Percentiles rank a stretch among this genome's conserved stretches.
These are phyloP conservation scores for Caranx ignobilis DNA, from an alignment of 2,113 vertebrate species.

Conservation along the genomic window DNA sequence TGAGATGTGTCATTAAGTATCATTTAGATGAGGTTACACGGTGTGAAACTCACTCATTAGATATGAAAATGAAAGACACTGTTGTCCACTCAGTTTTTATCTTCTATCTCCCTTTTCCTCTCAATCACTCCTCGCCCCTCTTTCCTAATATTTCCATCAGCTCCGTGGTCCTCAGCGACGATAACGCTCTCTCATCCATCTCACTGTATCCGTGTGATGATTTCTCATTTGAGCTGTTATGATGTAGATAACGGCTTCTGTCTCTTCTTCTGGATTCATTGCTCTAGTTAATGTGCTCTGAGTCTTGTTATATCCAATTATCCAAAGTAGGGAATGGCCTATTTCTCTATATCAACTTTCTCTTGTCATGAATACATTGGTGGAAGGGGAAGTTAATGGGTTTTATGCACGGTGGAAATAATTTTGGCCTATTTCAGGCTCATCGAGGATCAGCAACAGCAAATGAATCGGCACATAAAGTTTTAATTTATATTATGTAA, in stretches of 20 bases:
- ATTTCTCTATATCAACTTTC: conserved; percentile 43
- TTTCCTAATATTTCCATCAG: conserved; percentile 19
- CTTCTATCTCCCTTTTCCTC: neutral
- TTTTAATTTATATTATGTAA: neutral
- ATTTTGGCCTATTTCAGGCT: neutral
- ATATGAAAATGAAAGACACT: conserved; percentile 22
- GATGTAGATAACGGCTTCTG: conserved; percentile 46
- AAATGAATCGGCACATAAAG: neutral
- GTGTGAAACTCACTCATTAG: conserved; percentile 34
- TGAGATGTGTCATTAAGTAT: conserved; percentile 17
- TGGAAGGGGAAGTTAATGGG: conserved; percentile 39
- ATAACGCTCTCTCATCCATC: conserved; percentile 32
- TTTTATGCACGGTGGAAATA: conserved; percentile 10
- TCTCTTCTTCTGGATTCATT: conserved; percentile 45
- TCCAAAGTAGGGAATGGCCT: conserved; percentile 6
- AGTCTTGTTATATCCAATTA: conserved; percentile 61
- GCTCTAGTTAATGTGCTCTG: conserved; percentile 39
- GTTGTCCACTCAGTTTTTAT: neutral
- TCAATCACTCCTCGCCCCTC: neutral
- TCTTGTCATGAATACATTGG: conserved; percentile 30
- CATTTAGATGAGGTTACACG: conserved; percentile 34
- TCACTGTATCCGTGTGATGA: conserved; percentile 37
- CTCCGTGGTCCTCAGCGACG: conserved; percentile 1
- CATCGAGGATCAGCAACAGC: neutral
- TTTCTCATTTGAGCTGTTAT: conserved; percentile 61